Evolutionary conservation across 2,888 invertebrate genomes (phyloP).

Genomic region (Scaptomyza parva): DNA sequence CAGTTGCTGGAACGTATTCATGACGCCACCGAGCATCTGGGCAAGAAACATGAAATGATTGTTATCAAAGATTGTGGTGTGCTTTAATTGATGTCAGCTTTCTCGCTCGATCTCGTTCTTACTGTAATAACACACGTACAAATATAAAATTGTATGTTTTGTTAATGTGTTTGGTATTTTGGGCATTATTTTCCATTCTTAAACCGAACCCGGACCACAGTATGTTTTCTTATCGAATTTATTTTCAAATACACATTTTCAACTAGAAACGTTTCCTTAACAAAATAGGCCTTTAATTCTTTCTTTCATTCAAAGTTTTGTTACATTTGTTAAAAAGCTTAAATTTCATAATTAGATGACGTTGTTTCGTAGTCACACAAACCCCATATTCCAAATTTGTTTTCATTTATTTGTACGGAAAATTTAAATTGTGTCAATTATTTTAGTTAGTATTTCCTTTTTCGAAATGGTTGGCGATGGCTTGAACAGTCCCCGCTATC

Average conservation of each 20-base stretch:
- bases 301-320: not conserved
- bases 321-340: not conserved
- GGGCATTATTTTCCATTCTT: too few relatives aligned
- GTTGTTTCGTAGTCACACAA: not conserved
- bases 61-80: constrained; percentile 77
- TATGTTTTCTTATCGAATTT: too few relatives aligned
- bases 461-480: constrained; percentile 59
- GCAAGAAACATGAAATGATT: constrained; percentile 67
- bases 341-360: not conserved
- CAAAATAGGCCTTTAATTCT: not conserved
- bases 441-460: not conserved
- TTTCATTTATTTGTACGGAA: not conserved
- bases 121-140: constrained; percentile 5
- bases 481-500: constrained; percentile 60
- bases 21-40: constrained; percentile 64
- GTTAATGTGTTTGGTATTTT: too few relatives aligned
- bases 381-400: not conserved
- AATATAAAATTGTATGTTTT: constrained; percentile 40
- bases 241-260: not conserved
- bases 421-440: not conserved
- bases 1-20: constrained; percentile 74
- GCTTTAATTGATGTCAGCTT: constrained; percentile 29
- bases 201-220: too few relatives aligned
- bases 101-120: not conserved
- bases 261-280: not conserved